phyloP scores from a whole-genome alignment of 1,140 invertebrate genomes.

The Leptoteleia sp. region DNA sequence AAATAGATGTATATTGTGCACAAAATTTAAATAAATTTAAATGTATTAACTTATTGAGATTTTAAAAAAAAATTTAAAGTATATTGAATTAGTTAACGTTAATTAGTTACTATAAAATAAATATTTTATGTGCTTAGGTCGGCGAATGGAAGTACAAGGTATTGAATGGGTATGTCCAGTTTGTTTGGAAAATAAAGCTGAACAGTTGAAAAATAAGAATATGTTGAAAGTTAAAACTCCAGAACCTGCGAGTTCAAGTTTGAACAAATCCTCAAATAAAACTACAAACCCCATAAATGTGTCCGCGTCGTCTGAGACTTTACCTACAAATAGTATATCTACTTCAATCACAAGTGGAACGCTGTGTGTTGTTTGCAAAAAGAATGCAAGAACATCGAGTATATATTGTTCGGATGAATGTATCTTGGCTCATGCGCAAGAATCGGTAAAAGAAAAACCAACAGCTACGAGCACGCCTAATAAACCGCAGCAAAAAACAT shows the following conservation, averaged over 20 bases:
- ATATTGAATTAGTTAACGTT: too few relatives aligned
- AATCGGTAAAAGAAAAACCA: conserved; percentile 82
- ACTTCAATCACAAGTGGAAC: conserved; percentile 67
- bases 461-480: conserved; percentile 61
- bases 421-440: conserved; percentile 91
- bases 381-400: conserved; percentile 84
- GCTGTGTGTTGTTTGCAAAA: conserved; percentile 88
- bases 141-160: conserved; percentile 93
- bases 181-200: conserved; percentile 86
- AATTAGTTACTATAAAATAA: too few relatives aligned
- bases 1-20: too few relatives aligned
- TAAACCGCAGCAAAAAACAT: conserved; percentile 69
- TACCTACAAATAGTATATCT: conserved; percentile 14
- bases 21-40: too few relatives aligned
- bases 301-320: conserved; percentile 5
- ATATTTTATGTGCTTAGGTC: too few relatives aligned
- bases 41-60: too few relatives aligned
- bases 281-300: too few relatives aligned
- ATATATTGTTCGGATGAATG: conserved; percentile 95
- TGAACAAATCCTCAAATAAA: conserved; percentile 32
- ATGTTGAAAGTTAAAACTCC: conserved; percentile 26
- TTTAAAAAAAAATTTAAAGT: too few relatives aligned
- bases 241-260: conserved; percentile 33
- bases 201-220: conserved; percentile 68
- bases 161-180: conserved; percentile 95